Evolutionary conservation across 2,797 vertebrate genomes (phyloP).

Genomic region (Hypotaenidia okinawae): DNA sequence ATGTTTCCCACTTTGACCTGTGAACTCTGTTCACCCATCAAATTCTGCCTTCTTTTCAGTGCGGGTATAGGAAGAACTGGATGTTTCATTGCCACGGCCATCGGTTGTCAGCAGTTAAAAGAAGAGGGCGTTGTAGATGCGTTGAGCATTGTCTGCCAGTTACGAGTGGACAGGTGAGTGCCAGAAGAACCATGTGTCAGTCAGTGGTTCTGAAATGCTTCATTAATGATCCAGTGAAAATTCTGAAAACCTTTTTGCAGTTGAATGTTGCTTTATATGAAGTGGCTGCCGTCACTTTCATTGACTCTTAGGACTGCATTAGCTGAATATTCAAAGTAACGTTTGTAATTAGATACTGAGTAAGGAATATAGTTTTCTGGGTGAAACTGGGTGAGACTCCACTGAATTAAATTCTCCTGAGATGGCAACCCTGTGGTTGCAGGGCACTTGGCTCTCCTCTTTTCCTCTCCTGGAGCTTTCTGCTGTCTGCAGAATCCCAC

Average conservation of each 20-base stretch:
- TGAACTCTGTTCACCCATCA: not conserved
- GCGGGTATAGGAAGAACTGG: constrained; percentile 97
- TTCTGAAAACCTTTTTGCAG: not conserved
- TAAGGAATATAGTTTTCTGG: not conserved
- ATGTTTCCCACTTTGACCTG: not conserved
- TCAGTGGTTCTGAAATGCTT: not conserved
- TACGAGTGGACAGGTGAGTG: constrained; percentile 90
- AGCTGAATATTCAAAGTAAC: not conserved
- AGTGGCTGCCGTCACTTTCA: not conserved
- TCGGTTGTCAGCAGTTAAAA: constrained; percentile 91
- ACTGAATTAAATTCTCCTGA: not conserved
- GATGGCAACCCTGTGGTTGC: not conserved
- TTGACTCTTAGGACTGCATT: not conserved
- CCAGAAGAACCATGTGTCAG: not conserved
- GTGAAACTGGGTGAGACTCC: not conserved
- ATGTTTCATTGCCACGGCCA: constrained; percentile 95
- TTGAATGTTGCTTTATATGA: not conserved
- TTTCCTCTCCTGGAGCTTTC: not conserved
- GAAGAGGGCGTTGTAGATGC: constrained; percentile 88
- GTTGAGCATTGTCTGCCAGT: constrained; percentile 89
- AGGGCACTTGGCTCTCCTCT: not conserved
- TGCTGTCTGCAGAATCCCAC: not conserved
- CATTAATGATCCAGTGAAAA: not conserved
- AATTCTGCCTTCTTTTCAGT: constrained; percentile 75
- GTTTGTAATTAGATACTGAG: not conserved